Base-by-base conservation (phyloP, 2,888 invertebrate genomes). In the Cataglyphis rosenhaueri region DNA sequence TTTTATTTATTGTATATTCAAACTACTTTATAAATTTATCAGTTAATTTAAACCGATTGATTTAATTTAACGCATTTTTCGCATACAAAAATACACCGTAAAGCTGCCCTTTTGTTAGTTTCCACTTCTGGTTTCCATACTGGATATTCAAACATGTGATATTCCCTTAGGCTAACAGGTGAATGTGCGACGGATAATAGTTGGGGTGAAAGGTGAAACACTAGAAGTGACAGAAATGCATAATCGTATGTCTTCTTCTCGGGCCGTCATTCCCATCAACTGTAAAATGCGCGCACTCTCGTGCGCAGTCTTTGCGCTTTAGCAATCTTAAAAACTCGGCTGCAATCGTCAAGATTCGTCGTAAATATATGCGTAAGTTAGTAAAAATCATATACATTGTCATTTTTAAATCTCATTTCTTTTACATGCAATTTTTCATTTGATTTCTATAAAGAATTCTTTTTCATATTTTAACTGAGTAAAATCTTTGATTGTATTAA, bases 181-280 rank as follows among this genome's bases (percentile, higher is more conserved):
- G 66, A 85, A 78, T 64, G 32, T 62, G 74, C 79, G 64, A 55
- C 21, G 52, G 62, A 73, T 81, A 86, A 87, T 86, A 85, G 74
- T 78, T 65, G 71, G 62, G 88, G 88, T 85, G 83, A 84, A 70
- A 85, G 88, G 86, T 88, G 84, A 85, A 71, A 84, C 48, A 38
- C 62, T 52, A 57, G 70, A 65, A 81, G 73, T 81, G 78, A 83
- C 76, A 82, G 86, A 87, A 84, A 79, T 81, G 75, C 79, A 83
- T 66, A 83, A 86, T 84, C 85, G 86, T 85, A 88, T 75, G 83
- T 88, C 84, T 84, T 84, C 71, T 38, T 81, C 73, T 84, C 81
- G 52, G n/a, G 9, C 61, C 35, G 66, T 71, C 66, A 65, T 25
- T 81, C 52, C 62, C 61, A 66, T 83, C 74, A 61, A 41, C 74